Evolutionary conservation across 2,888 invertebrate species (phyloP).

Genomic region (Habroteleia sp.): DNA sequence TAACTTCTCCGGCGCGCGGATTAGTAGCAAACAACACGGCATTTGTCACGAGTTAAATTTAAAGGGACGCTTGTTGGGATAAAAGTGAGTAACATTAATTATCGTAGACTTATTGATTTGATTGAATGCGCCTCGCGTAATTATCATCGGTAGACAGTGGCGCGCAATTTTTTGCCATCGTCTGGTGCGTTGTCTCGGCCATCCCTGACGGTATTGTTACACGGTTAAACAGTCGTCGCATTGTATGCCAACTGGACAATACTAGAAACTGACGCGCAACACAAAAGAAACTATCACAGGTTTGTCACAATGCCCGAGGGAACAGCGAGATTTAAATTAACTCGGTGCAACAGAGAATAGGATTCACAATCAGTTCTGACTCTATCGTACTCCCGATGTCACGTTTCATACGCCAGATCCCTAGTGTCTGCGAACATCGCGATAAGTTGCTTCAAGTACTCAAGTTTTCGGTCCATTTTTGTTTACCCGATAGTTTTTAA

Average conservation of each 20-base stretch:
- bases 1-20: background rate
- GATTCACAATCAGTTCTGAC: conserved; percentile 56
- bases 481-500: background rate
- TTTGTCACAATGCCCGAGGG: conserved; percentile 66
- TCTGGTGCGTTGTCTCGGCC: conserved; percentile 49
- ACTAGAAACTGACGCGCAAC: conserved; percentile 57
- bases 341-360: conserved; percentile 52
- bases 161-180: conserved; percentile 45
- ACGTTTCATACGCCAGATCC: conserved; percentile 47
- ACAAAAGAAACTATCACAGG: conserved; percentile 65
- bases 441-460: conserved; percentile 31
- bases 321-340: conserved; percentile 64
- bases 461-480: conserved; percentile 25
- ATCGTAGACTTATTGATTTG: conserved; percentile 27
- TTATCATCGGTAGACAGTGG: conserved; percentile 40
- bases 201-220: conserved; percentile 49
- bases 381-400: conserved; percentile 55
- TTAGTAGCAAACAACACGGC: conserved; percentile 9
- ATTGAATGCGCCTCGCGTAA: conserved; percentile 46
- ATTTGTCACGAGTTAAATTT: conserved; percentile 45
- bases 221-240: conserved; percentile 58
- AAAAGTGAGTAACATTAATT: conserved; percentile 48
- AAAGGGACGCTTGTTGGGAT: conserved; percentile 12
- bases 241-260: conserved; percentile 60
- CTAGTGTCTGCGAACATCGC: conserved; percentile 50